Evolutionary conservation across 2,888 invertebrate genomes (phyloP).

Genomic region (Onthophagus sagittarius): DNA sequence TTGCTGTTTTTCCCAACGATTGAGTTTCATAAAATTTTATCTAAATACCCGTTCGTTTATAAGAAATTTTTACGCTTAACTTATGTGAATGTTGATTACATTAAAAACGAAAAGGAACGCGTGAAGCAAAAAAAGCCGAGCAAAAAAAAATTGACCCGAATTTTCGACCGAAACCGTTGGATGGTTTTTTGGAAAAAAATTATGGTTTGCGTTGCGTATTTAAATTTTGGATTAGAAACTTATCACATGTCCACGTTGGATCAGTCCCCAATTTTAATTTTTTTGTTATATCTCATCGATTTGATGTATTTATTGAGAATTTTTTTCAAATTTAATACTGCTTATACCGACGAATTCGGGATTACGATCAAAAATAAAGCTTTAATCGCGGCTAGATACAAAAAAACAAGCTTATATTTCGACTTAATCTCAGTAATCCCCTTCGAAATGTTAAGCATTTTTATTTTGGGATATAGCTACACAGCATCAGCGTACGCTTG

Average conservation of each 20-base stretch:
- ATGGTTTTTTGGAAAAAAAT: not conserved
- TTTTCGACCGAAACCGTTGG: not conserved
- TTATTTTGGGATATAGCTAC: not conserved
- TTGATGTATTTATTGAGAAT: slow-evolving; percentile 27
- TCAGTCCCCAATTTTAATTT: not conserved
- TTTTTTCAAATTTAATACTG: slow-evolving; percentile 28
- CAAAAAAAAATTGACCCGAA: not conserved
- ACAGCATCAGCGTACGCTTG: not conserved
- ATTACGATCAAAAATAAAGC: slow-evolving; percentile 18
- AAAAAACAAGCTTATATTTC: slow-evolving; percentile 12
- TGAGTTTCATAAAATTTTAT: slow-evolving; percentile 28
- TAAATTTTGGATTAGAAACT: slow-evolving; percentile 20
- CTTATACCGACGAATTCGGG: slow-evolving; percentile 30
- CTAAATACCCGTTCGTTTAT: slow-evolving; percentile 26
- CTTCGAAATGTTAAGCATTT: slow-evolving; percentile 8
- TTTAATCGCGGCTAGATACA: slow-evolving; percentile 14
- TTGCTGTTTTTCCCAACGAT: slow-evolving; percentile 25
- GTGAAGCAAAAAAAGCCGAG: slow-evolving; percentile 2
- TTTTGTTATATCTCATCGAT: slow-evolving; percentile 27
- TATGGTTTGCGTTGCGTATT: slow-evolving; percentile 2
- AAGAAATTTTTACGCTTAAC: slow-evolving; percentile 22
- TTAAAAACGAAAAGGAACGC: slow-evolving; percentile 14
- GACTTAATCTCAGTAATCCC: slow-evolving; percentile 15
- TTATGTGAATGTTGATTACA: slow-evolving; percentile 28
- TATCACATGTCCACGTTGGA: slow-evolving; percentile 18